These are phyloP conservation scores for Thunnus thynnus DNA, from an alignment of 2,113 vertebrate species.

Conservation along the genomic window DNA sequence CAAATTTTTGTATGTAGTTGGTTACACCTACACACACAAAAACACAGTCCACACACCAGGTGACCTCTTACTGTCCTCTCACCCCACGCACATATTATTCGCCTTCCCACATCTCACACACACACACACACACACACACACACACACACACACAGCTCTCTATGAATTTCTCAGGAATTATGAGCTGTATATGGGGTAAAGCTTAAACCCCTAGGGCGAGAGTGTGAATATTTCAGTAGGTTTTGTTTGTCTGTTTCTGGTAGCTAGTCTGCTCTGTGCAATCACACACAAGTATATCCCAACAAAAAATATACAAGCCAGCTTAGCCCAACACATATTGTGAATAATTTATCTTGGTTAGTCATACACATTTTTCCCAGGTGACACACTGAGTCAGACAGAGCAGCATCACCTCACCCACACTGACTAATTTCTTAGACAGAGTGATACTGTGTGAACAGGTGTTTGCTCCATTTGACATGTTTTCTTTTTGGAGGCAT, in stretches of 20 bases:
- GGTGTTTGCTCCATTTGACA: conserved; percentile 13
- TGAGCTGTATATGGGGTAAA: background rate
- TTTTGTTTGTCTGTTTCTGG: background rate
- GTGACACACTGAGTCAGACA: conserved; percentile 25
- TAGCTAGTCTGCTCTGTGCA: background rate
- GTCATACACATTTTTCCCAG: conserved; percentile 36
- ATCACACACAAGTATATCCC: background rate
- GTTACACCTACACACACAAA: background rate
- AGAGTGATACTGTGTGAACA: background rate
- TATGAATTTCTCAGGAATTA: conserved; percentile 4
- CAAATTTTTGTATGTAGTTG: background rate
- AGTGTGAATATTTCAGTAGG: conserved; percentile 48
- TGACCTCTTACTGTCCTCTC: background rate
- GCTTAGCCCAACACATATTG: conserved; percentile 21
- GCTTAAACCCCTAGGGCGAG: conserved; percentile 10
- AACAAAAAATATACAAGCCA: conserved; percentile 14
- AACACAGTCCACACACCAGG: background rate
- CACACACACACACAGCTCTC: background rate
- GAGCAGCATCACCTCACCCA: conserved; percentile 34
- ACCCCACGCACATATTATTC: background rate
- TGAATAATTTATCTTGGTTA: conserved; percentile 67
- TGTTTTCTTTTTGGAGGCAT: conserved; percentile 22
- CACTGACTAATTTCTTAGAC: background rate
- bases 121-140: too few relatives aligned
- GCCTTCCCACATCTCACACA: too few relatives aligned